Base-by-base conservation (phyloP, 2,888 invertebrate genomes). In the Alentia gelatinosa region DNA sequence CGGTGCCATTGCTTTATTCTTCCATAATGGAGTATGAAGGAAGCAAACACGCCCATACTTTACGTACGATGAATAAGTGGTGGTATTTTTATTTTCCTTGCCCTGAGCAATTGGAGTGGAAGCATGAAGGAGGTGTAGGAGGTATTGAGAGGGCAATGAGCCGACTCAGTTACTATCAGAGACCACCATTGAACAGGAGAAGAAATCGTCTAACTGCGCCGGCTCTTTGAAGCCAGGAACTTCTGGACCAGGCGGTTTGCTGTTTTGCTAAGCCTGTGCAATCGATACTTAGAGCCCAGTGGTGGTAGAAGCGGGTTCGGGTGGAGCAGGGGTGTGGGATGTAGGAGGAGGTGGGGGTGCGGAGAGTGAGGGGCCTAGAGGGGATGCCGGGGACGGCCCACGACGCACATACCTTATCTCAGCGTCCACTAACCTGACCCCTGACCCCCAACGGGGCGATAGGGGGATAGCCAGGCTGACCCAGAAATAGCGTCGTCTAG, bases 401-500 rank as follows among this genome's bases (percentile, higher is more conserved):
- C 15, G 39, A 33, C 79, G 1, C 74, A 74, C 79, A 9, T 79
- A 79, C 79, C 79, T 79, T 79, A 79, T 79, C 79, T 15, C 35
- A 19, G 9, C 79, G 79, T 79, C 79, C 79, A 79, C 79, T 79
- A 79, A 35, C 79, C 79, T 35, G 79, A 79, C 79, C 79, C 39
- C 79, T 79, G 79, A 79, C 79, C 79, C 79, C 74, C 39, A 3
- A 19, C 63, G 37, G 19, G 7, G 37, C 26, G 37, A 39, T 37
- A 19, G 26, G 37, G 63, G 79, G 37, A 39, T 79, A 19, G 74
- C 3, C 26, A 33, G 74, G 26, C 74, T 74, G 74, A 79, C 79
- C 79, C 79, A 79, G 79, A 79, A 79, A 79, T 79, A 79, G 79
- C 79, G 37, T n/a, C 79, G 23, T 79, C 39, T 33, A 7, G 12